Conservation (phyloP, 2,797 vertebrate genomes). For the Perodicticus potto region DNA sequence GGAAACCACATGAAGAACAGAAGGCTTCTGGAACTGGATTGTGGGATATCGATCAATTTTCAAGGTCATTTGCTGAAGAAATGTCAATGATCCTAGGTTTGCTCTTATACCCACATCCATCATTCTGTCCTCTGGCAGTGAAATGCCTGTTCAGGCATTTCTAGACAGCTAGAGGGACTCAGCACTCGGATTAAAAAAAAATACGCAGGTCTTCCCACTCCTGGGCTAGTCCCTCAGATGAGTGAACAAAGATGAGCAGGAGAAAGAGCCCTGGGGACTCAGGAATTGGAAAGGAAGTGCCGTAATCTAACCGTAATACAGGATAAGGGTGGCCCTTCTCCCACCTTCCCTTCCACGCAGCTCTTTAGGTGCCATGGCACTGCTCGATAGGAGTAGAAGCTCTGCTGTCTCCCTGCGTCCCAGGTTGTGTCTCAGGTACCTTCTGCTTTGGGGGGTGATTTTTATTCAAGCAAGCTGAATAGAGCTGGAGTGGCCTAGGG, state of each 20-base stretch:
- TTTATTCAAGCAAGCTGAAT: background rate
- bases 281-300: background rate
- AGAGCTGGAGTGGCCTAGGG: background rate
- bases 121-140: background rate
- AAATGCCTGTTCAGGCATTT: background rate
- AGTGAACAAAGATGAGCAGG: background rate
- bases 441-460: background rate
- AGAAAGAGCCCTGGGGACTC: background rate
- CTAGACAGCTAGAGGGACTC: background rate
- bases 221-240: background rate
- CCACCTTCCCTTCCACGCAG: background rate
- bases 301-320: background rate
- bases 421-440: background rate
- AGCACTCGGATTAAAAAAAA: no score
- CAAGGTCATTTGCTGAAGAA: background rate
- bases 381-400: background rate
- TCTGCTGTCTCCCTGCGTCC: background rate
- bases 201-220: background rate
- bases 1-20: background rate
- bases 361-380: background rate
- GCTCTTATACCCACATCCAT: background rate
- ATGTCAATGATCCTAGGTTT: background rate
- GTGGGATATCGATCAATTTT: background rate
- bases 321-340: background rate
- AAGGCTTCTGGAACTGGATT: background rate